A percentile compares a stretch with the other conserved stretches of the same genome.
Evolutionary conservation across 2,888 invertebrate genomes (phyloP).

Genomic region (Acrobasis consociella): DNA sequence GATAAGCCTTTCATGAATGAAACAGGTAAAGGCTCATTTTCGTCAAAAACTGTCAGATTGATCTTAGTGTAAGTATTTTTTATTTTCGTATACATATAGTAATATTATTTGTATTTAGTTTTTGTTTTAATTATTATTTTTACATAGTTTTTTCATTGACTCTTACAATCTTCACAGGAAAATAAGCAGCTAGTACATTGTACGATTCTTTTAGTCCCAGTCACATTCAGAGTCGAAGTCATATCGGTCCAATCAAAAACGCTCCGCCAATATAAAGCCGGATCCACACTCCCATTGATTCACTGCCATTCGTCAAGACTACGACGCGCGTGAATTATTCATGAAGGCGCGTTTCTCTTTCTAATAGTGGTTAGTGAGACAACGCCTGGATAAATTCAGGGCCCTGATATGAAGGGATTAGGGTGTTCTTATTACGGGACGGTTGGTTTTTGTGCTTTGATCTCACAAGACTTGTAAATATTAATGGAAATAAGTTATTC

Average conservation of each 20-base stretch:
- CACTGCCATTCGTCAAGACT: slow-evolving; percentile 53
- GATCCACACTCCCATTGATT: slow-evolving; percentile 56
- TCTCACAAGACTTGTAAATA: not conserved
- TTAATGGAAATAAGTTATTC: not conserved
- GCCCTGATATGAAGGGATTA: slow-evolving; percentile 44
- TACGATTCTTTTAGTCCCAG: not conserved
- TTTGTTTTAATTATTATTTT: no score
- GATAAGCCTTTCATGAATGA: no score
- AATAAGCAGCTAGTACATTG: no score
- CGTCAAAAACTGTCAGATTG: no score
- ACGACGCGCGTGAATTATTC: slow-evolving; percentile 56
- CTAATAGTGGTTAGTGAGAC: slow-evolving; percentile 59
- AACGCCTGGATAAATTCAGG: slow-evolving; percentile 41
- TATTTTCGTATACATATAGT: no score
- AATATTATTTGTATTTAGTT: no score
- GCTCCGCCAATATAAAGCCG: slow-evolving; percentile 39
- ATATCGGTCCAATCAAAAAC: slow-evolving; percentile 37
- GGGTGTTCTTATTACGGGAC: slow-evolving; percentile 31
- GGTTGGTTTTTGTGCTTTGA: slow-evolving; percentile 39
- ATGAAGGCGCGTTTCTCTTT: slow-evolving; percentile 47
- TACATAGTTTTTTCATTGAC: no score
- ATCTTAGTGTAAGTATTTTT: no score
- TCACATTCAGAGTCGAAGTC: slow-evolving; percentile 28
- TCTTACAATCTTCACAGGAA: no score
- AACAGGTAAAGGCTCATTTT: no score